phyloP scores from a whole-genome alignment of 2,888 invertebrate species.

The Papilio protenor region DNA sequence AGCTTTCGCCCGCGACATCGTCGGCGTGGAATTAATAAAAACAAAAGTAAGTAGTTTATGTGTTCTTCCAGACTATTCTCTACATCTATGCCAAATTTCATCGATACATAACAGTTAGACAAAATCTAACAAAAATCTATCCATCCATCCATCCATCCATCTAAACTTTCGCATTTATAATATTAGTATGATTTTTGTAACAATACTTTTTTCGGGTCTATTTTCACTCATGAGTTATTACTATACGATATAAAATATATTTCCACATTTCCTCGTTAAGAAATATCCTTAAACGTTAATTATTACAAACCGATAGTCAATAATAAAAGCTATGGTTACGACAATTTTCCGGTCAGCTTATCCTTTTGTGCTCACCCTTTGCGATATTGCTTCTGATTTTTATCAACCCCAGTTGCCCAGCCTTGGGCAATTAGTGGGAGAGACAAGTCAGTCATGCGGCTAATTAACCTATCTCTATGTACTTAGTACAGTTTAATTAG shows the following conservation, averaged over 20 bases:
- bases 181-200: too few relatives aligned
- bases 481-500: slow-evolving; percentile 29
- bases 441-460: slow-evolving; percentile 65
- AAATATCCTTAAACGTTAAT: slow-evolving; percentile 19
- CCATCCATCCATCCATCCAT: too few relatives aligned
- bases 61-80: too few relatives aligned
- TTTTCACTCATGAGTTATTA: not conserved
- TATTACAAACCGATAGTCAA: slow-evolving; percentile 39
- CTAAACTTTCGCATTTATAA: too few relatives aligned
- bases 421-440: slow-evolving; percentile 64
- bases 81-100: too few relatives aligned
- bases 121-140: too few relatives aligned
- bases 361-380: slow-evolving; percentile 54
- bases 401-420: slow-evolving; percentile 49
- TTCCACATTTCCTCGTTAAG: not conserved
- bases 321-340: slow-evolving; percentile 38
- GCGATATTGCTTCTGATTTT: slow-evolving; percentile 57
- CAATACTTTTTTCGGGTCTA: too few relatives aligned
- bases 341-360: slow-evolving; percentile 64
- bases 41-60: too few relatives aligned
- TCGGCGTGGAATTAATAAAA: too few relatives aligned
- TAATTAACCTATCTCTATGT: slow-evolving; percentile 56
- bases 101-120: too few relatives aligned
- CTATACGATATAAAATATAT: not conserved
- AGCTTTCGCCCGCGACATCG: too few relatives aligned